Evolutionary conservation across 1,140 invertebrate genomes (phyloP).

Genomic region (Chionoecetes opilio): DNA sequence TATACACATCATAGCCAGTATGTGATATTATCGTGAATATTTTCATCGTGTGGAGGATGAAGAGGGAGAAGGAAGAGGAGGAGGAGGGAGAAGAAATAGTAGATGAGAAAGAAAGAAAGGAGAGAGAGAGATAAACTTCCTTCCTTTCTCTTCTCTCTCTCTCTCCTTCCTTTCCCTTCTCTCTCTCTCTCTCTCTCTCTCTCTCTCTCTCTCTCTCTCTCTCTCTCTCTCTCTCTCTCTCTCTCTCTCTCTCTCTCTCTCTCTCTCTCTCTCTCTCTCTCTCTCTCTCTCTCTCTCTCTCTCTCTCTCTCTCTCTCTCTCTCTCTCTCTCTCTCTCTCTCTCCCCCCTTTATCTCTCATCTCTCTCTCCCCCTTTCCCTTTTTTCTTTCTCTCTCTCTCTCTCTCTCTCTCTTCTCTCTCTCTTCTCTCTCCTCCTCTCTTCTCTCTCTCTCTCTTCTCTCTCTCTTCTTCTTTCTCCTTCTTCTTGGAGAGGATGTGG

Average conservation of each 20-base stretch:
- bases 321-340: neutral
- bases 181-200: neutral
- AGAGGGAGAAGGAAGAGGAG: too few species aligned
- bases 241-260: neutral
- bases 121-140: too few species aligned
- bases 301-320: constrained; percentile 21
- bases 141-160: neutral
- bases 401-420: neutral
- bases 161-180: neutral
- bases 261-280: constrained; percentile 10
- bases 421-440: neutral
- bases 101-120: too few species aligned
- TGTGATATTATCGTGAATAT: too few species aligned
- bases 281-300: constrained; percentile 27
- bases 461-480: neutral
- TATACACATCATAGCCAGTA: too few species aligned
- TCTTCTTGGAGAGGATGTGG: too few species aligned
- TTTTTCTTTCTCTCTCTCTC: neutral
- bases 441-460: neutral
- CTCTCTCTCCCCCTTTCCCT: neutral
- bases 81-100: neutral
- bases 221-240: neutral
- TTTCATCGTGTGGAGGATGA: too few species aligned
- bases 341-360: too few species aligned
- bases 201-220: neutral